Evolutionary conservation across 2,113 vertebrate genomes (phyloP).

Genomic region (Callipepla squamata): DNA sequence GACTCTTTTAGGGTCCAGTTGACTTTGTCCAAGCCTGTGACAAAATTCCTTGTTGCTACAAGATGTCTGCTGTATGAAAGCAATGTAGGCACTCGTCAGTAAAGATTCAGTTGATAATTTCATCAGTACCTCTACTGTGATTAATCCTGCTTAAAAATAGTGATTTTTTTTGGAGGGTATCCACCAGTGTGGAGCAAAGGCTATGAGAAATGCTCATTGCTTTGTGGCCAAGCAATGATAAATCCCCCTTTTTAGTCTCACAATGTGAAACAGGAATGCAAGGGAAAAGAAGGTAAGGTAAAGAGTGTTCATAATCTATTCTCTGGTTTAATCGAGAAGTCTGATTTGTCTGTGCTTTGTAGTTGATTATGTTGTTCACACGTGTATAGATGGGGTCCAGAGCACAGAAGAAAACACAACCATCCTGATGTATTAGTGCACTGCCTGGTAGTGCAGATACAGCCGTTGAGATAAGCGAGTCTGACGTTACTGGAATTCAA

Average conservation of each 20-base stretch:
- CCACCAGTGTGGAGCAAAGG: not conserved
- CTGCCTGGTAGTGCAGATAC: not conserved
- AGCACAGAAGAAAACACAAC: not conserved
- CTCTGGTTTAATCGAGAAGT: not conserved
- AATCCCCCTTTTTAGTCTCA: not conserved
- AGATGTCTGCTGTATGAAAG: not conserved
- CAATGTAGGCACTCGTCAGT: not conserved
- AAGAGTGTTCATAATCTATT: not conserved
- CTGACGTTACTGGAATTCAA: not conserved
- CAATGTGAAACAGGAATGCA: not conserved
- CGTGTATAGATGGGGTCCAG: not conserved
- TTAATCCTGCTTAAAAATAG: not conserved
- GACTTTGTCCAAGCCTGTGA: not conserved
- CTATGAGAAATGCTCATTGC: not conserved
- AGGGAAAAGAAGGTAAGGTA: not conserved
- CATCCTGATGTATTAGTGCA: not conserved
- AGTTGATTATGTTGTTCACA: not conserved
- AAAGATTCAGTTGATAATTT: not conserved
- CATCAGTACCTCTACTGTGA: not conserved
- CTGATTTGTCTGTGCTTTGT: not conserved
- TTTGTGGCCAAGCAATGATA: not conserved
- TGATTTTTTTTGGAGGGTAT: not conserved
- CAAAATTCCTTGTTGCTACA: not conserved
- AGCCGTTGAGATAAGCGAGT: not conserved
- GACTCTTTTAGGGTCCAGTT: not conserved